Base-by-base conservation (phyloP, 37 sponge, comb jelly and placozoan species). In the Beroe ovata region DNA sequence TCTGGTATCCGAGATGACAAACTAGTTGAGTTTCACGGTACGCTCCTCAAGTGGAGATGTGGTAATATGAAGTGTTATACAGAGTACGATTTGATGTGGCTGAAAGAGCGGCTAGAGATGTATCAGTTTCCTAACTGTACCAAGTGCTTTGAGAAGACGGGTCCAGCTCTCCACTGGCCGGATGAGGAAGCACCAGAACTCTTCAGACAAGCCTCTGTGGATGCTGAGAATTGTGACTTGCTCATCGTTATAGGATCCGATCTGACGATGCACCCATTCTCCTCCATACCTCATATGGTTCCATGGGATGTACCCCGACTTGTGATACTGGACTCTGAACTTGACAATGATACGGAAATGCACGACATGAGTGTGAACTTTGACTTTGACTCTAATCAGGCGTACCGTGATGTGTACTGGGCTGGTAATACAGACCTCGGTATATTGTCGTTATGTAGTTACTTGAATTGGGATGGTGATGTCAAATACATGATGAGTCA, bases 171-270 rank as follows among this genome's bases (percentile, higher is more conserved):
- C 47, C 8, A 21, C 8, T 77, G 21, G n/a, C n/a, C 21, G 8
- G 36, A 77, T 6, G 84, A 77, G 22, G 35, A 36, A 36, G 4
- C 54, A 8, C 38, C 26, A 19, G 19, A 30, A 20, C 35, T 77
- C 41, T 23, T 42, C 84, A 42, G 54, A 39, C 84, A 77, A 77
- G 84, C 84, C 33, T 33, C 35, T 6, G 84, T 77, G 22, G 84
- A 77, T 41, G 84, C 84, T 4, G 84, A 8, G 23, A 77, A 77
- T 26, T 77, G 84, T 77, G 84, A 77, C 54, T 35, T 77, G 42
- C 84, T 77, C 54, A 77, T 77, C n/a, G 84, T 77, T 26, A 77
- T 77, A 4, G 84, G 84, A 8, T 77, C 84, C 19, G 84, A 77
- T 4, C 84, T 77, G 1, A 1, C 41, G 38, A 8, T n/a, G 47